phyloP scores from a whole-genome alignment of 2,113 vertebrate species.

The Austrofundulus limnaeus region DNA sequence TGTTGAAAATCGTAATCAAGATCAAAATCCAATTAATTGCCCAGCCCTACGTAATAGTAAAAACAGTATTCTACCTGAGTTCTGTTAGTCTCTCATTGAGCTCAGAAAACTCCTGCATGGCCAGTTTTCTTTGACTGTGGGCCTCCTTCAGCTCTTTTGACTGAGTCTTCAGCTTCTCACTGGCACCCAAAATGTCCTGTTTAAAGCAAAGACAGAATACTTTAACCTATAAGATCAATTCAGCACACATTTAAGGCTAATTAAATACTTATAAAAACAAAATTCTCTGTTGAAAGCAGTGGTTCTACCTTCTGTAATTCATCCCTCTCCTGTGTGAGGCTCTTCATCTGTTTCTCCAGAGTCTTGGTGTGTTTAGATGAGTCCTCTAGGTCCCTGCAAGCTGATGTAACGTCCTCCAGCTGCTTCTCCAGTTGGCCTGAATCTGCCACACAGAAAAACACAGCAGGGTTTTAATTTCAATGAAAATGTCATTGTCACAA shows the following conservation, averaged over 20 bases:
- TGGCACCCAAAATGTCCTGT: conserved; percentile 88
- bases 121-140: conserved; percentile 94
- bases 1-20: too few relatives aligned
- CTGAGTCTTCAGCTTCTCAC: conserved; percentile 92
- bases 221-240: too few relatives aligned
- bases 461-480: not conserved
- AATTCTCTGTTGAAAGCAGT: too few relatives aligned
- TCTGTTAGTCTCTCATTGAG: conserved; percentile 94
- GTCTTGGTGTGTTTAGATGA: conserved; percentile 88
- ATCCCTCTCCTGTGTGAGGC: conserved; percentile 86
- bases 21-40: too few relatives aligned
- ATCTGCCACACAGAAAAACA: conserved; percentile 72
- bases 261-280: not conserved
- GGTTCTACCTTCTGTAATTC: conserved; percentile 90
- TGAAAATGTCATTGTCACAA: not conserved
- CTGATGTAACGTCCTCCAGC: conserved; percentile 86
- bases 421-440: conserved; percentile 89
- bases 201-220: not conserved
- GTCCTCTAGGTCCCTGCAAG: conserved; percentile 88
- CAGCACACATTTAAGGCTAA: too few relatives aligned
- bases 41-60: too few relatives aligned
- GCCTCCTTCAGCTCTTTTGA: conserved; percentile 98
- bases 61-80: conserved; percentile 79
- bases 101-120: conserved; percentile 96
- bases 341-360: conserved; percentile 92